Evolutionary conservation across 2,113 vertebrate species (phyloP).

Genomic region (Trichechus manatus): DNA sequence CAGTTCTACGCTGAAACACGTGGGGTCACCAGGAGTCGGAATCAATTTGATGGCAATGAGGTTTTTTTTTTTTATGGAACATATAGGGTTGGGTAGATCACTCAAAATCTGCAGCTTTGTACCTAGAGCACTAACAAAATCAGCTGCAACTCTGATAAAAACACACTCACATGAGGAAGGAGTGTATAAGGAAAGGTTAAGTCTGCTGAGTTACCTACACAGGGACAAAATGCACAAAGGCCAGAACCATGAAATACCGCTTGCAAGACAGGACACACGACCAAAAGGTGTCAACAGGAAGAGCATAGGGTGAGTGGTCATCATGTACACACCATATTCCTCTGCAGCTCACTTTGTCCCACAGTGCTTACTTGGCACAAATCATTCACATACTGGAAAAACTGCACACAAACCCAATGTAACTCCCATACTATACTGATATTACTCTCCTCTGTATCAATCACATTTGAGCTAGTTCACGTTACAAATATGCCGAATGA

Average conservation of each 20-base stretch:
- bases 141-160: background rate
- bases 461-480: background rate
- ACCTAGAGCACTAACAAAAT: background rate
- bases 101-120: background rate
- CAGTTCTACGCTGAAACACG: no score
- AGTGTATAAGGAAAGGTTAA: background rate
- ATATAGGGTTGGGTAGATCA: background rate
- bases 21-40: no score
- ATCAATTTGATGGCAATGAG: no score
- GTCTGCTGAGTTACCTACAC: background rate
- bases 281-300: background rate
- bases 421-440: background rate
- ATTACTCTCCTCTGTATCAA: background rate
- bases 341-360: background rate
- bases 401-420: background rate
- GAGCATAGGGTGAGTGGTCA: accelerated
- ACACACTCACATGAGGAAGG: background rate
- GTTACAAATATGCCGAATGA: background rate
- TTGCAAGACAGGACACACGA: background rate
- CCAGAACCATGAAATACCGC: accelerated
- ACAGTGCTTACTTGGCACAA: background rate
- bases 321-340: accelerated
- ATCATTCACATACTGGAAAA: background rate
- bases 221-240: background rate
- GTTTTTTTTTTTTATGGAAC: no score